These are phyloP conservation scores for Cephonodes hylas DNA, from an alignment of 2,888 invertebrate species.

Conservation along the genomic window DNA sequence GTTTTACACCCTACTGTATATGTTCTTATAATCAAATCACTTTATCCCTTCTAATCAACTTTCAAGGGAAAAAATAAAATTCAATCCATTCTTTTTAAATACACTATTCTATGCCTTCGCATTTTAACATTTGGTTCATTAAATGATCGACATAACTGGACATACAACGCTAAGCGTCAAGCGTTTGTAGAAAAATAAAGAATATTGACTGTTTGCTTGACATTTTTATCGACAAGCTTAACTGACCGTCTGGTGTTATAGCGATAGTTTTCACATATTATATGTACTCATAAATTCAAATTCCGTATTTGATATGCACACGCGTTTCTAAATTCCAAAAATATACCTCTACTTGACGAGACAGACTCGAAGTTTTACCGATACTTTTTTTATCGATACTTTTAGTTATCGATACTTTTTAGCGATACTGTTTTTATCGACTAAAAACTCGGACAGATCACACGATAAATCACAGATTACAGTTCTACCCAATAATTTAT, in stretches of 20 bases:
- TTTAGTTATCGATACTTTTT: no score
- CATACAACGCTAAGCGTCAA: no score
- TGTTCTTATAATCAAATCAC: background rate
- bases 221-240: background rate
- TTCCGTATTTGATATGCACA: background rate
- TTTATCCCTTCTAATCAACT: background rate
- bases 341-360: background rate
- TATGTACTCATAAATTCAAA: background rate
- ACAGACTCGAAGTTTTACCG: background rate
- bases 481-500: background rate
- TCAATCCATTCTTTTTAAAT: no score
- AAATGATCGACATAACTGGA: no score
- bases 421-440: background rate
- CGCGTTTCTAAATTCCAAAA: background rate
- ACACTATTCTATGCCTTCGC: no score
- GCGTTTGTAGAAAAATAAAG: no score
- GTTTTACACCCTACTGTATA: background rate
- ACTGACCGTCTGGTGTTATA: background rate
- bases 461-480: conserved; percentile 1
- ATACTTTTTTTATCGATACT: no score
- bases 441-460: background rate
- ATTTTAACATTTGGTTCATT: no score
- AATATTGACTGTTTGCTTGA: background rate
- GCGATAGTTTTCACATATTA: background rate
- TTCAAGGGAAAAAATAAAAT: no score